Conservation (phyloP, 2,888 invertebrate species). For the Geophilus truncorum region DNA sequence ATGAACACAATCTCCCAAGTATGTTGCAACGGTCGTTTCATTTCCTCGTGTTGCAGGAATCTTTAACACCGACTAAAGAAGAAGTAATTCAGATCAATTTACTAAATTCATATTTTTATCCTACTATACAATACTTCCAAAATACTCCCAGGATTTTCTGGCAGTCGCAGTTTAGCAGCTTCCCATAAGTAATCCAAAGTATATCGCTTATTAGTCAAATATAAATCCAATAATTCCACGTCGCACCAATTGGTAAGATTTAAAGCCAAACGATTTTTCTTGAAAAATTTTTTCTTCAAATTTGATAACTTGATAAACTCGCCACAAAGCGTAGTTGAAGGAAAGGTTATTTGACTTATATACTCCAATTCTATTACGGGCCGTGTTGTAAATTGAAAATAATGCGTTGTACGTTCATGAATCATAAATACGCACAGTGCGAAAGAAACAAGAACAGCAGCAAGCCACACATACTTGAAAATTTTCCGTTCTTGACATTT, state of each 20-base stretch:
- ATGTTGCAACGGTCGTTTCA: not conserved
- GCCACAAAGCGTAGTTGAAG: not conserved
- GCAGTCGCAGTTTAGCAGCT: not conserved
- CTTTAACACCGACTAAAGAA: not conserved
- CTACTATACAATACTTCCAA: too few relatives aligned
- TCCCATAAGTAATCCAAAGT: not conserved
- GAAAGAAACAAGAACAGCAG: not conserved
- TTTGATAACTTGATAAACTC: not conserved
- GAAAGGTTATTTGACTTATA: not conserved
- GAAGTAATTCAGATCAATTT: too few relatives aligned
- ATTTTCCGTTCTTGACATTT: not conserved
- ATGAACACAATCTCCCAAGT: not conserved
- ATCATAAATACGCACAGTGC: not conserved
- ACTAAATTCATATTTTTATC: too few relatives aligned
- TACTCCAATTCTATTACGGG: not conserved
- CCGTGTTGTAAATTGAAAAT: not conserved
- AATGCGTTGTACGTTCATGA: not conserved
- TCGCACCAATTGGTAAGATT: not conserved
- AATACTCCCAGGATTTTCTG: not conserved
- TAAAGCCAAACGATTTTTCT: too few relatives aligned
- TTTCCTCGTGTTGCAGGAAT: not conserved
- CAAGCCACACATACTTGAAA: not conserved
- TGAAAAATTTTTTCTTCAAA: not conserved
- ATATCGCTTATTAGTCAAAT: not conserved
- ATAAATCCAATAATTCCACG: not conserved